Evolutionary conservation across 2,797 vertebrate species (phyloP), one percentile per base, ranked within the genome.

Genomic region (Morus bassanus): DNA sequence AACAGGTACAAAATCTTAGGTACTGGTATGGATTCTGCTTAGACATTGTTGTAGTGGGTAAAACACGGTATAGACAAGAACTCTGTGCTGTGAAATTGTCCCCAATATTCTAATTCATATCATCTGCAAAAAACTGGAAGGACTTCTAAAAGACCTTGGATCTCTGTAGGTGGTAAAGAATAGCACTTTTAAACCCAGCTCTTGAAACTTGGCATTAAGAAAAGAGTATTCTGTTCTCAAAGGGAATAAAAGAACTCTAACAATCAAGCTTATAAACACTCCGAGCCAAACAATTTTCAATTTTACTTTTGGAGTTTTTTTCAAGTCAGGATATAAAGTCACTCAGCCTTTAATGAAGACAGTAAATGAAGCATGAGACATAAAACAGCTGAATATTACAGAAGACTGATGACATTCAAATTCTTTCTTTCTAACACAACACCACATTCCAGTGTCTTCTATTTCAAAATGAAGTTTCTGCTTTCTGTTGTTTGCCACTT

Each of bases 321-420:
- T 85, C 25, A 72, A 76, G 53, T 73, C 65, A 79, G 56, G 37
- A 56, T 84, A 87, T 69, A 53, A 95, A 96, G 57, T 51, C 48
- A 88, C 30, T 88, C 37, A 75, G 53, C n/a, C 54, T 82, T 65
- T 94, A 88, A 83, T 57, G 76, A 73, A 76, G 51, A 53, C 63
- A 89, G 48, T 54, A 92, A 93, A 94, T 93, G 93, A 95, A 79
- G 59, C 77, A 80, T 50, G 51, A 87, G 74, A 35, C 56, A 91
- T 88, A 91, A 92, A 76, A 18, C 41, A 94, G n/a, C 22, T 68
- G 43, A 91, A 35, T 84, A 64, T 39, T 69, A 67, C 0, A 87
- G 11, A 83, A 50, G 53, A 24, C 27, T 86, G 33, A 76, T 33
- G 48, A 79, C 79, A 48, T 21, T 5, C 13, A 10, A 54, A 63